Conservation (phyloP, 2,888 invertebrate genomes). For the Disparrhopalites patrizii region DNA sequence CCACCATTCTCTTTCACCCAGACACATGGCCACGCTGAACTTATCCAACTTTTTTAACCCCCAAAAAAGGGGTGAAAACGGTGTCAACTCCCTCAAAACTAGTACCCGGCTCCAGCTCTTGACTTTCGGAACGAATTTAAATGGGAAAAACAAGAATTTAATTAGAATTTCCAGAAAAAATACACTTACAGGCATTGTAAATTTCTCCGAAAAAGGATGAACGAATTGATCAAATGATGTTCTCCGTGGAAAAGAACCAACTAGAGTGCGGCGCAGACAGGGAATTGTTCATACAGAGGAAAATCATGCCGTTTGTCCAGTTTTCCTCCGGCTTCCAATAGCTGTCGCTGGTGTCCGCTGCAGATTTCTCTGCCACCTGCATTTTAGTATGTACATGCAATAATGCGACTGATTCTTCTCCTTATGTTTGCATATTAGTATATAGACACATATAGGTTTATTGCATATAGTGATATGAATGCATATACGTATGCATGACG, state of each 20-base stretch:
- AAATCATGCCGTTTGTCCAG: conserved; percentile 2
- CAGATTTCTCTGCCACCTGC: background rate
- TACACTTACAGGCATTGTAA: conserved; percentile 42
- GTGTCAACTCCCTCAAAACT: too few species aligned
- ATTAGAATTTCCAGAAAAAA: conserved; percentile 5
- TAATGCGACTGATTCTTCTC: background rate
- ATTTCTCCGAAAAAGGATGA: background rate
- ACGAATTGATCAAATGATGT: background rate
- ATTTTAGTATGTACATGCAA: background rate
- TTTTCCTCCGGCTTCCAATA: background rate
- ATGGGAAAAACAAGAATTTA: background rate
- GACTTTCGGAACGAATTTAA: background rate
- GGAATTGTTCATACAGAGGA: background rate
- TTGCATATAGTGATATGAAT: too few species aligned
- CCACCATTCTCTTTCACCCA: conserved; percentile 12
- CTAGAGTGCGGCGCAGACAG: background rate
- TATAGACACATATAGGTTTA: too few species aligned
- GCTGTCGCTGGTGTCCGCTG: background rate
- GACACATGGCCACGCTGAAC: background rate
- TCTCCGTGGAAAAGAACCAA: background rate
- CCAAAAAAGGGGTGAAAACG: too few species aligned
- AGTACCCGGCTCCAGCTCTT: background rate
- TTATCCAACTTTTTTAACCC: too few species aligned
- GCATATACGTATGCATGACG: too few species aligned
- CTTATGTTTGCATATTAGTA: background rate